Evolutionary conservation across 2,888 invertebrate genomes (phyloP), one percentile per base, ranked within the genome.

Genomic region (Dione juno): DNA sequence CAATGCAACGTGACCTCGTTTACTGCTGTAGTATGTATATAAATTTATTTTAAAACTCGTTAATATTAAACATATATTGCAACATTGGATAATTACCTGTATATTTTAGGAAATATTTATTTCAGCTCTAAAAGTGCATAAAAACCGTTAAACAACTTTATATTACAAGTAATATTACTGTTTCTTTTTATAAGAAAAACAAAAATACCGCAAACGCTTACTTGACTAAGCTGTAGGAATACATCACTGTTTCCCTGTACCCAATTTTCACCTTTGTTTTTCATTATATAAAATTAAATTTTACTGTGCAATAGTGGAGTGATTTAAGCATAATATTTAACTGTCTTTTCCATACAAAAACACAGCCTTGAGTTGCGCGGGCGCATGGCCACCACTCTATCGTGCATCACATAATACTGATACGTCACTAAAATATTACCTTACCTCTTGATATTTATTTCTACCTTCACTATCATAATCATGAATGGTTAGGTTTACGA

Each of bases 371-470:
- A 74, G 74, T 69, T 73, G 74, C 76, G 77, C 78, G 75, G 75
- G 77, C 78, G 76, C 75, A 74, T 57, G 78, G 76, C 79, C 81
- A 79, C 77, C 78, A 71, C 70, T 75, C 53, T 69, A 75, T 75
- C 76, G 76, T 76, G 78, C 76, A 78, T 77, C 77, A 75, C 75
- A 77, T 75, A 70, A 78, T 78, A 79, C 77, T 77, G 78, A 77
- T 78, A 75, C 80, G 78, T 74, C 76, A 73, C 78, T 78, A 78
- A 79, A 80, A 79, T 81, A 79, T 82, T 80, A 80, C 77, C 71
- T 76, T 74, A 73, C 79, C 78, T 79, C 75, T n/a, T 74, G 72
- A 78, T 75, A 74, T 74, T 76, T 73, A 75, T 69, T 74, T 73
- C 76, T 77, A 78, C 78, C 78, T 80, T 79, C 77, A 74, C 52